Evolutionary conservation across 2,113 vertebrate species (phyloP).

Genomic region (Trogon melanurus): DNA sequence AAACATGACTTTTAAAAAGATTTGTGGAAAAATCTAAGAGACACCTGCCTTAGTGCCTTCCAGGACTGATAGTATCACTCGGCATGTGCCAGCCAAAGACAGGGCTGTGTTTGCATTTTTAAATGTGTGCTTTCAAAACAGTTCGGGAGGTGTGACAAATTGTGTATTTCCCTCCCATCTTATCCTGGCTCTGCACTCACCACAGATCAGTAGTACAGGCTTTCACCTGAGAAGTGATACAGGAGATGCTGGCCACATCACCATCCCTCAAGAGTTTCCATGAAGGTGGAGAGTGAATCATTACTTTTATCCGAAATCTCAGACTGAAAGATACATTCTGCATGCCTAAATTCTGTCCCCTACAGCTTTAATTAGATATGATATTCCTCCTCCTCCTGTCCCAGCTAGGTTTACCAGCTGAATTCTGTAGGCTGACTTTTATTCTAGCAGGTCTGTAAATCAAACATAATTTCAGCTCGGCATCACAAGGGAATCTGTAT

Average conservation of each 20-base stretch:
- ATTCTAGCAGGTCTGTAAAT: not conserved
- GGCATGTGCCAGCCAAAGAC: not conserved
- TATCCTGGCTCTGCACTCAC: not conserved
- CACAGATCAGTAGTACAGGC: fast-evolving
- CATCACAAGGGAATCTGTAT: not conserved
- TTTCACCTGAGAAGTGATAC: not conserved
- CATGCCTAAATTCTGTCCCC: not conserved
- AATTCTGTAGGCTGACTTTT: not conserved
- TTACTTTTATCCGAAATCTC: not conserved
- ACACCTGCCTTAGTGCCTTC: not conserved
- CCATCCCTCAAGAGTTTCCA: not conserved
- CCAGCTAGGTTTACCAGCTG: not conserved
- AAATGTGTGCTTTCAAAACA: not conserved
- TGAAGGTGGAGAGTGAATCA: not conserved
- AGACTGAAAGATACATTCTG: not conserved
- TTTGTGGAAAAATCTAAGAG: not conserved
- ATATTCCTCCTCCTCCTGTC: not conserved
- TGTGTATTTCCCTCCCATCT: not conserved
- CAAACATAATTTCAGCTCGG: not conserved
- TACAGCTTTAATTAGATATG: not conserved
- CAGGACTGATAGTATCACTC: not conserved
- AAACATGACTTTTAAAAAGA: not conserved
- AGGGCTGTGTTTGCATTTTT: not conserved
- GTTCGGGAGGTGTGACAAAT: not conserved
- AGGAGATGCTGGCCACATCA: not conserved